Evolutionary conservation across 2,888 invertebrate genomes (phyloP).

Genomic region (Drosophila greeni): DNA sequence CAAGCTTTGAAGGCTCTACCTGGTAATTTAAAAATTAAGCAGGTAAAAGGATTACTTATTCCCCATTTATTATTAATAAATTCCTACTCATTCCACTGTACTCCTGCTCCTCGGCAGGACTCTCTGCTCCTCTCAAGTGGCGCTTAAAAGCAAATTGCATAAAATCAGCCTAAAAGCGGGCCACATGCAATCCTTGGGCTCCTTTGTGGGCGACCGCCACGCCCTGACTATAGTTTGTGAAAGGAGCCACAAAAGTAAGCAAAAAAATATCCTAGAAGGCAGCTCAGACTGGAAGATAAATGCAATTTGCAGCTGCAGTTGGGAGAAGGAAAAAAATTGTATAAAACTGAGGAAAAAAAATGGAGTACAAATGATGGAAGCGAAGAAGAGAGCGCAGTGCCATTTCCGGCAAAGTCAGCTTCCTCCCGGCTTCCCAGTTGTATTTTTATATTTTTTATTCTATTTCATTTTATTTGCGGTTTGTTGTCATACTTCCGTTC

Average conservation of each 20-base stretch:
- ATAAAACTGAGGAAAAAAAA: constrained; percentile 8
- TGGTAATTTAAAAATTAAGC: neutral
- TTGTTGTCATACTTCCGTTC: constrained; percentile 50
- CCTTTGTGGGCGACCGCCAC: constrained; percentile 5
- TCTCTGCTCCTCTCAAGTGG: constrained; percentile 23
- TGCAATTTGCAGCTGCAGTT: constrained; percentile 58
- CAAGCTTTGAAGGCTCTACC: neutral
- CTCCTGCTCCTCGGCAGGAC: neutral
- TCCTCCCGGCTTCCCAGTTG: constrained; percentile 9
- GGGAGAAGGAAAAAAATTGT: neutral
- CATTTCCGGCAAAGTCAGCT: constrained; percentile 57
- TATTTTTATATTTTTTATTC: constrained; percentile 1
- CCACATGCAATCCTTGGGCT: constrained; percentile 38
- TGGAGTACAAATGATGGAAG: constrained; percentile 31
- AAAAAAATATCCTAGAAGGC: constrained; percentile 54
- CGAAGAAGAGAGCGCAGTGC: constrained; percentile 44
- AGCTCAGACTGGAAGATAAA: constrained; percentile 62
- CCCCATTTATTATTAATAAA: too few species aligned
- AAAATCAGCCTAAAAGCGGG: constrained; percentile 56
- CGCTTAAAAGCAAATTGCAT: constrained; percentile 50
- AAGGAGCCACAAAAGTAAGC: constrained; percentile 10
- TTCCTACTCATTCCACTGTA: constrained; percentile 13
- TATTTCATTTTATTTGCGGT: constrained; percentile 26
- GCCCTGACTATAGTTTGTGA: neutral
- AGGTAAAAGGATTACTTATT: neutral